Percentiles rank a stretch among this genome's conserved stretches.
Evolutionary conservation across 2,888 invertebrate species (phyloP).

Genomic region (Meiosimyza decipiens): DNA sequence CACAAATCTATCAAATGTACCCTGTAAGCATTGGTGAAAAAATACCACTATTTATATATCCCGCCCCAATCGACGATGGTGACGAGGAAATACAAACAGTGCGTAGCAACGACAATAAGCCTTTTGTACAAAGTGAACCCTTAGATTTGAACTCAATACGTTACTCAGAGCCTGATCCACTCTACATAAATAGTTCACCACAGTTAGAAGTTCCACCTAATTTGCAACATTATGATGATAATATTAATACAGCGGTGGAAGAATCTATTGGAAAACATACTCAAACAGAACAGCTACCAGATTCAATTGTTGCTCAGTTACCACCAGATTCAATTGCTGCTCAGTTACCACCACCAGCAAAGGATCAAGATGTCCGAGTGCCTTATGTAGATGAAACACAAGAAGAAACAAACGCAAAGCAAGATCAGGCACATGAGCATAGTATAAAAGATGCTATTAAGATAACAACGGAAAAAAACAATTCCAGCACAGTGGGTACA

Average conservation of each 20-base stretch:
- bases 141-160: conserved; percentile 58
- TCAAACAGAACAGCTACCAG: conserved; percentile 10
- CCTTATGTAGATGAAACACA: conserved; percentile 48
- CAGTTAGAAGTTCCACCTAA: conserved; percentile 45
- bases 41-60: conserved; percentile 53
- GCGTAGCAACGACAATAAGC: conserved; percentile 46
- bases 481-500: conserved; percentile 21
- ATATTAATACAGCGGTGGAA: conserved; percentile 31
- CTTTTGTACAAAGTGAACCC: conserved; percentile 59
- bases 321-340: conserved; percentile 59
- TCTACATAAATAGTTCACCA: conserved; percentile 56
- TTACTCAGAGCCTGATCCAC: conserved; percentile 69
- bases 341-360: conserved; percentile 60
- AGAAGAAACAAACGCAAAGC: conserved; percentile 22
- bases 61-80: conserved; percentile 46
- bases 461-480: conserved; percentile 32
- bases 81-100: conserved; percentile 51
- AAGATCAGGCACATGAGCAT: conserved; percentile 37
- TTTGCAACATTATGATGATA: conserved; percentile 34
- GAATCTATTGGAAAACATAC: conserved; percentile 36
- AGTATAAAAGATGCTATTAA: conserved; percentile 36
- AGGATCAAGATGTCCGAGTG: conserved; percentile 50
- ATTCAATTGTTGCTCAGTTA: conserved; percentile 62
- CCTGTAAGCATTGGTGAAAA: conserved; percentile 39
- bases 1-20: conserved; percentile 50